These are phyloP conservation scores for Latheticus oryzae DNA, from an alignment of 2,888 invertebrate species.

Conservation along the genomic window DNA sequence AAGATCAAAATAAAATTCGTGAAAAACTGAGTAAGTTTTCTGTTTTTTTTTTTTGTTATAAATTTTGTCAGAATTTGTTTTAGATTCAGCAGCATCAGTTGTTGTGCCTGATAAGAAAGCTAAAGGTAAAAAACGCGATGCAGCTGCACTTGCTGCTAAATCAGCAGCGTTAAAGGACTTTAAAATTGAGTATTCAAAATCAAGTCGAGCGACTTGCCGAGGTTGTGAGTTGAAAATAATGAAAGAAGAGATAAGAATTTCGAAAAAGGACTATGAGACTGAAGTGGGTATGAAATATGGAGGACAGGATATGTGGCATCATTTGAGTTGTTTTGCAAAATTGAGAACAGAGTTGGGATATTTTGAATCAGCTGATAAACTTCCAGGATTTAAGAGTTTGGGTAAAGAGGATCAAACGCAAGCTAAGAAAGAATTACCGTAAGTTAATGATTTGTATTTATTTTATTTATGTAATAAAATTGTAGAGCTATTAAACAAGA, in stretches of 20 bases:
- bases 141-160: slow-evolving; percentile 53
- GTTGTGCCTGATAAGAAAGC: slow-evolving; percentile 68
- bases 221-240: slow-evolving; percentile 88
- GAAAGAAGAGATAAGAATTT: slow-evolving; percentile 79
- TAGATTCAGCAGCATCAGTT: slow-evolving; percentile 61
- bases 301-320: slow-evolving; percentile 90
- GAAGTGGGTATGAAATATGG: slow-evolving; percentile 85
- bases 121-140: slow-evolving; percentile 65
- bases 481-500: slow-evolving; percentile 67
- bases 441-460: slow-evolving; percentile 55
- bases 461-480: slow-evolving; percentile 6
- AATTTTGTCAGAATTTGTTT: slow-evolving; percentile 13
- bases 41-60: neutral
- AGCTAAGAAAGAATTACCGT: slow-evolving; percentile 75
- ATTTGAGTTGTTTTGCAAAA: slow-evolving; percentile 89
- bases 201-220: slow-evolving; percentile 81
- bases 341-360: slow-evolving; percentile 79
- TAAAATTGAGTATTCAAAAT: slow-evolving; percentile 86
- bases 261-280: slow-evolving; percentile 86
- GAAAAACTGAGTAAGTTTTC: slow-evolving; percentile 72
- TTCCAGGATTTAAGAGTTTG: slow-evolving; percentile 82
- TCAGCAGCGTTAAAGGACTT: slow-evolving; percentile 73
- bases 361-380: slow-evolving; percentile 75
- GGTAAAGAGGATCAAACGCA: slow-evolving; percentile 77
- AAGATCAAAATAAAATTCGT: slow-evolving; percentile 86